Conservation (phyloP, 2,888 invertebrate species). For the Helicoverpa assulta region DNA sequence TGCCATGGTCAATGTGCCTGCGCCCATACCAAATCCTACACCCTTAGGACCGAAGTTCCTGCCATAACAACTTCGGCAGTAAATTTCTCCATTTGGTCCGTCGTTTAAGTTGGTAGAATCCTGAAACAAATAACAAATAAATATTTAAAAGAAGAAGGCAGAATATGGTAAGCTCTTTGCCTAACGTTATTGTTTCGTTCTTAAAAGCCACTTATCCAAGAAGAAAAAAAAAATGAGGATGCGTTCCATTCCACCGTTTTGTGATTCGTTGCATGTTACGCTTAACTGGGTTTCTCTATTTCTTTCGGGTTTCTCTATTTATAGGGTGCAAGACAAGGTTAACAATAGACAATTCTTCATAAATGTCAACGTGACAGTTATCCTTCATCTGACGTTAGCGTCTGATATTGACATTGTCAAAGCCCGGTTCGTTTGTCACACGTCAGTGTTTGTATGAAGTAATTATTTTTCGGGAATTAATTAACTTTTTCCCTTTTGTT, state of each 20-base stretch:
- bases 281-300: too few species aligned
- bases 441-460: neutral
- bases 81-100: constrained; percentile 97
- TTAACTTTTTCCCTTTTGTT: neutral
- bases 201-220: constrained; percentile 5
- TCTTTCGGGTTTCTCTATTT: too few species aligned
- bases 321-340: too few species aligned
- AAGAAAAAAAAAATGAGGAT: neutral
- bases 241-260: constrained; percentile 2
- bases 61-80: constrained; percentile 97
- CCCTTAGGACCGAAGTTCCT: constrained; percentile 96
- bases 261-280: neutral
- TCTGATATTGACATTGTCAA: neutral
- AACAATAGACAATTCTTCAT: too few species aligned
- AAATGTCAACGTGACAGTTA: neutral
- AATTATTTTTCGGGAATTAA: neutral
- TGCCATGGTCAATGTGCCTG: constrained; percentile 97
- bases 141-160: neutral
- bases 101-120: constrained; percentile 97
- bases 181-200: neutral
- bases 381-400: neutral
- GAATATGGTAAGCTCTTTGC: neutral
- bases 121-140: constrained; percentile 75
- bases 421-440: constrained; percentile 1
- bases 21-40: constrained; percentile 97